Conservation (phyloP, 1,140 invertebrate species). For the Hirudo medicinalis region DNA sequence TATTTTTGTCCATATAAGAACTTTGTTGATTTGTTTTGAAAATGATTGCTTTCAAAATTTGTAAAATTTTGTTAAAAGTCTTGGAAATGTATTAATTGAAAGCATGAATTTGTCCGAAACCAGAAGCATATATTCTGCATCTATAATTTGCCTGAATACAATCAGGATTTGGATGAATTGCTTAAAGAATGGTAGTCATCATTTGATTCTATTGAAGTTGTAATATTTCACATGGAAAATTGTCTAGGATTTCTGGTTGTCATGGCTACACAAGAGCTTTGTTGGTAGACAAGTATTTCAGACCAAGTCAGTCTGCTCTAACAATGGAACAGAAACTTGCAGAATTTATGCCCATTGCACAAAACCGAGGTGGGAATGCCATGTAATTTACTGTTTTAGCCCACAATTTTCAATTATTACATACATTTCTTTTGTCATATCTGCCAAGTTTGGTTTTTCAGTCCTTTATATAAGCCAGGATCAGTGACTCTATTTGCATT, state of each 20-base stretch:
- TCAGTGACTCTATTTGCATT: not conserved
- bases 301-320: not conserved
- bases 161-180: not conserved
- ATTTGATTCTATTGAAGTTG: not conserved
- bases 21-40: not conserved
- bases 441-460: not conserved
- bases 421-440: too few species aligned
- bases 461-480: not conserved
- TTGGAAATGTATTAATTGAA: too few species aligned
- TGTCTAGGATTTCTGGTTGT: slow-evolving; percentile 19
- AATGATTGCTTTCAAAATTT: too few species aligned
- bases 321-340: slow-evolving; percentile 5
- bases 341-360: slow-evolving; percentile 9
- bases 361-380: not conserved
- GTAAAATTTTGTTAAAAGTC: too few species aligned
- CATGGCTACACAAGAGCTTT: slow-evolving; percentile 3
- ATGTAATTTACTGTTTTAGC: not conserved
- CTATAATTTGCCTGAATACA: not conserved
- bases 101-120: too few species aligned
- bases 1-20: not conserved
- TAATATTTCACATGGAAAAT: not conserved
- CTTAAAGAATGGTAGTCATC: not conserved
- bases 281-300: not conserved
- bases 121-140: not conserved
- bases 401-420: not conserved